phyloP scores from a whole-genome alignment of 2,113 vertebrate genomes.

The rabbit (Oryctolagus cuniculus) region DNA sequence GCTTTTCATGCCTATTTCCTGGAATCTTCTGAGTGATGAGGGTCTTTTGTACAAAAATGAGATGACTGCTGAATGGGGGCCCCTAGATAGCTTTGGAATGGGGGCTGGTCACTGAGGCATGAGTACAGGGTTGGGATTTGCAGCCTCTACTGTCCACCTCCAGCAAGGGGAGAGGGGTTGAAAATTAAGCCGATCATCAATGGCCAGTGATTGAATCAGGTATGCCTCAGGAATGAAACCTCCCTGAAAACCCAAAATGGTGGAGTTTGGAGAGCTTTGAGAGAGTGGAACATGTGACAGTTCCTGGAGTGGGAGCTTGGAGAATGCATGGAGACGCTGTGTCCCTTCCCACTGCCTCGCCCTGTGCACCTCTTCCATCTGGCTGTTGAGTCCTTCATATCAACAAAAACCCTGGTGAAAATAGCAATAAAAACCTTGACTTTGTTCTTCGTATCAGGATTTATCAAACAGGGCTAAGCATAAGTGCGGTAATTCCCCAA shows the following conservation, averaged over 20 bases:
- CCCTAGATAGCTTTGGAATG: not conserved
- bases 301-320: not conserved
- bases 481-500: too few species aligned
- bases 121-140: too few species aligned
- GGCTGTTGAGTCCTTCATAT: not conserved
- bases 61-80: not conserved
- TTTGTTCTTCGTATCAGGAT: too few species aligned
- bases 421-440: too few species aligned
- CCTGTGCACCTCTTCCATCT: not conserved
- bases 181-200: not conserved
- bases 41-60: not conserved
- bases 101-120: not conserved
- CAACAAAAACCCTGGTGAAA: too few species aligned
- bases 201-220: not conserved
- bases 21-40: not conserved
- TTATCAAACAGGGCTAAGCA: too few species aligned
- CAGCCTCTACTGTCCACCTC: not conserved
- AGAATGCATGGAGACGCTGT: not conserved
- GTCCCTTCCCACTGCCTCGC: too few species aligned
- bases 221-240: not conserved
- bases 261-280: not conserved
- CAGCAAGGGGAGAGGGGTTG: not conserved
- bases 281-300: not conserved
- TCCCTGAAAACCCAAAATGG: not conserved
- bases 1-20: not conserved